These are phyloP conservation scores for Adelognathus sp. DNA, from an alignment of 2,888 invertebrate species.

Conservation along the genomic window DNA sequence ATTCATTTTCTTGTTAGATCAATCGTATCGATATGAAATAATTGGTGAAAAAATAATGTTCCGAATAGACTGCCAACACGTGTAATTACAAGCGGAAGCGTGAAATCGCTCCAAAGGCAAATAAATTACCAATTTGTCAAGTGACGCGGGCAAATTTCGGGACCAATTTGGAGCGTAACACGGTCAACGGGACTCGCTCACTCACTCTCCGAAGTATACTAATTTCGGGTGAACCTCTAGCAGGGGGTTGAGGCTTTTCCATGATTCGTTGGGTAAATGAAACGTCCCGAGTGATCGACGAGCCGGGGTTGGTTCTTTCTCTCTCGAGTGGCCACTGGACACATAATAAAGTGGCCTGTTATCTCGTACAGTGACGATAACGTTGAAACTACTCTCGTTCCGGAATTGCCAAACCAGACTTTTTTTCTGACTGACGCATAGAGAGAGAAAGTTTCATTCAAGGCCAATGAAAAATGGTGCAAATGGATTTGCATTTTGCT, in stretches of 20 bases:
- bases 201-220: neutral
- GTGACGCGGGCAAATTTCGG: neutral
- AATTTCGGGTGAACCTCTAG: neutral
- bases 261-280: constrained; percentile 19
- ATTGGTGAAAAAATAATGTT: no score
- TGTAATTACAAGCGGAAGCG: no score
- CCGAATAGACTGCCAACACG: no score
- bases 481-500: no score
- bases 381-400: neutral
- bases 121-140: neutral
- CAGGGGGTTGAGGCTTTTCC: neutral
- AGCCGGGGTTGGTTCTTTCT: neutral
- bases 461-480: neutral
- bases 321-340: neutral
- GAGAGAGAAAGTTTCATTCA: neutral
- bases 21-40: no score
- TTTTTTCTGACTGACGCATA: neutral
- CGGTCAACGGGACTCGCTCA: neutral
- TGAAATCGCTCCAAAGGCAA: neutral
- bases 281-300: constrained; percentile 29
- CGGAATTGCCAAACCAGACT: neutral
- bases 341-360: neutral
- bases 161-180: neutral
- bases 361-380: neutral
- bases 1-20: no score